Base-by-base conservation (phyloP, 1,140 invertebrate species). In the Mesaphorura yosii region DNA sequence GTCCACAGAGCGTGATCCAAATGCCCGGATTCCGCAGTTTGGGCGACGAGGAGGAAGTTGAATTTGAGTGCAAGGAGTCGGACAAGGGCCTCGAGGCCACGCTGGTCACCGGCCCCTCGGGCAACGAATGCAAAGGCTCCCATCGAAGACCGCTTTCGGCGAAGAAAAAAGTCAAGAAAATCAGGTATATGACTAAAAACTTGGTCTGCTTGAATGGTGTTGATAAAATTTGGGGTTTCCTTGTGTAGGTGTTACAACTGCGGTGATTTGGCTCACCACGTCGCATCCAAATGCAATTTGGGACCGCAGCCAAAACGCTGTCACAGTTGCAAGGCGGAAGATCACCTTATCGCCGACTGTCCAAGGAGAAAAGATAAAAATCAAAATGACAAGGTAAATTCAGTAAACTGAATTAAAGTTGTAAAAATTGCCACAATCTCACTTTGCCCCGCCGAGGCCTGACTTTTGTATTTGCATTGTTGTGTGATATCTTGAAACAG, bases 251-350 rank as follows among this genome's bases (percentile, higher is more conserved):
- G 86, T 70, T 91, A 89, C 69, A 90, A 91, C 67, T 90, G 88
- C 66, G 88, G 88, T 5, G 86, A 89, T 68, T 87, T 89, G 67
- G 82, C 84, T 26, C 89, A 88, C 70, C 88, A 91, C 69, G 83
- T 90, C 66, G 87, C 88, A 22, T 81, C 85, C 38, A 88, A 88
- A 68, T 91, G 88, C 68, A 78, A 77, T 51, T 72, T 84, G 66
- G 86, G 84, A 15, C 86, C 87, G 50, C 80, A 87, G 71, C 86
- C 87, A 64, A 91, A 90, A 72, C 75, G 85, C 63, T 91, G 88
- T 69, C 86, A 91, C 69, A 78, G 81, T 66, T 91, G 88, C 69
- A 88, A 88, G 68, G 80, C 81, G 50, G 79, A 81, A 60, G 83
- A 84, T 57, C 87, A 91, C 70, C 76, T 90, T 19, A 85, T 90